phyloP scores from a whole-genome alignment of 2,797 vertebrate species.

The Emys orbicularis region DNA sequence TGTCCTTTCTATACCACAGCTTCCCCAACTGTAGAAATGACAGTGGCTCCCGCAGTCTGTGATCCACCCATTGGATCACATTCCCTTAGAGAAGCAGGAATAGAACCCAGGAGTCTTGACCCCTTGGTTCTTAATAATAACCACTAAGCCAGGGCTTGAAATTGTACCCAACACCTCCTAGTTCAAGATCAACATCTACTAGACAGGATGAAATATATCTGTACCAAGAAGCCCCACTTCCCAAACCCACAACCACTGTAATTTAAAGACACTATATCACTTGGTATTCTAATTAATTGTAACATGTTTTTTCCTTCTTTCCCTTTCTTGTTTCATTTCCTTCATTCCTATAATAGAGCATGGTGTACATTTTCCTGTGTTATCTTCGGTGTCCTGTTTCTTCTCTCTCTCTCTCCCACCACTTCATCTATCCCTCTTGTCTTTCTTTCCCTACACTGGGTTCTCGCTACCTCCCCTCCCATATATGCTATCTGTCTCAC shows the following conservation, averaged over 20 bases:
- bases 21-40: not conserved
- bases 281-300: not conserved
- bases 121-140: not conserved
- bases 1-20: not conserved
- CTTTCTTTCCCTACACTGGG: not conserved
- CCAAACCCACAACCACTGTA: not conserved
- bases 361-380: fast-evolving
- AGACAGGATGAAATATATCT: not conserved
- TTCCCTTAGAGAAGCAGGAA: not conserved
- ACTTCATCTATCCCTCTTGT: not conserved
- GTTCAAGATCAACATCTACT: not conserved
- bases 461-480: not conserved
- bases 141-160: not conserved
- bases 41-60: not conserved
- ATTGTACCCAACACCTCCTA: not conserved
- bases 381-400: not conserved
- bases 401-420: not conserved
- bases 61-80: fast-evolving
- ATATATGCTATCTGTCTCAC: not conserved
- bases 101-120: not conserved
- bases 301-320: not conserved
- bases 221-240: not conserved
- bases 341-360: not conserved
- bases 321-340: not conserved
- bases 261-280: not conserved